Percentiles rank a stretch among this genome's conserved stretches.
These are phyloP conservation scores for Gnatocerus cornutus DNA, from an alignment of 2,888 invertebrate genomes.

Conservation along the genomic window DNA sequence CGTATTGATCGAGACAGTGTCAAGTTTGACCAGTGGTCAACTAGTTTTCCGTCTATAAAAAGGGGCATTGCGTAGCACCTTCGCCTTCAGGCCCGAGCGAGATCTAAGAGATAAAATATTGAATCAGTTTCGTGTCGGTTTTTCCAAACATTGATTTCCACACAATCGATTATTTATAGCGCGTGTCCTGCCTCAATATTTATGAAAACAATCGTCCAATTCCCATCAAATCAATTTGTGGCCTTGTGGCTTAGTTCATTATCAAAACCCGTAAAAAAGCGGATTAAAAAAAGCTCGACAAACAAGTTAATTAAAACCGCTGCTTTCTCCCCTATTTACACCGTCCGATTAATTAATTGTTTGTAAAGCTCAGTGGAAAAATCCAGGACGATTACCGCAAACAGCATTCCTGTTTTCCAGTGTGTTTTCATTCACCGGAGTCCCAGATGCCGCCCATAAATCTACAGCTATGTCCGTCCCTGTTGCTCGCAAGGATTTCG, in stretches of 20 bases:
- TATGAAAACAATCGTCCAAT: not conserved
- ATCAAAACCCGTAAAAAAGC: conserved; percentile 20
- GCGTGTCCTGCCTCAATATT: conserved; percentile 1
- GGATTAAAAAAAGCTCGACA: conserved; percentile 32
- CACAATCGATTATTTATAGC: not conserved
- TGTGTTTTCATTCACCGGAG: conserved; percentile 36
- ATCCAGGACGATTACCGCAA: conserved; percentile 37
- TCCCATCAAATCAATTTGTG: not conserved
- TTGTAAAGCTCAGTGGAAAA: conserved; percentile 34
- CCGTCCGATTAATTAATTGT: conserved; percentile 37
- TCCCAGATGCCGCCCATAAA: conserved; percentile 20
- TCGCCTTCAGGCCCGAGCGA: not conserved
- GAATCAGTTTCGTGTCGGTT: no score
- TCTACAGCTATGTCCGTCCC: conserved; percentile 17
- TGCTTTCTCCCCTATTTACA: conserved; percentile 20
- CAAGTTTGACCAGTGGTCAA: conserved; percentile 32
- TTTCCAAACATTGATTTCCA: conserved; percentile 1
- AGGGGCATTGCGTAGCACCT: conserved; percentile 4
- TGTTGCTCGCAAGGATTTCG: conserved; percentile 10
- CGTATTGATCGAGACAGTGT: conserved; percentile 16
- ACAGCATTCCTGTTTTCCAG: conserved; percentile 31
- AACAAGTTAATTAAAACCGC: conserved; percentile 42
- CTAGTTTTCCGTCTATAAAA: not conserved
- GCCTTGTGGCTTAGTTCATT: conserved; percentile 6
- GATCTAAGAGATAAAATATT: not conserved